A percentile compares a stretch with the other conserved stretches of the same genome.
Conservation (phyloP, 2,888 invertebrate species). For the Sinohyriopsis cumingii region DNA sequence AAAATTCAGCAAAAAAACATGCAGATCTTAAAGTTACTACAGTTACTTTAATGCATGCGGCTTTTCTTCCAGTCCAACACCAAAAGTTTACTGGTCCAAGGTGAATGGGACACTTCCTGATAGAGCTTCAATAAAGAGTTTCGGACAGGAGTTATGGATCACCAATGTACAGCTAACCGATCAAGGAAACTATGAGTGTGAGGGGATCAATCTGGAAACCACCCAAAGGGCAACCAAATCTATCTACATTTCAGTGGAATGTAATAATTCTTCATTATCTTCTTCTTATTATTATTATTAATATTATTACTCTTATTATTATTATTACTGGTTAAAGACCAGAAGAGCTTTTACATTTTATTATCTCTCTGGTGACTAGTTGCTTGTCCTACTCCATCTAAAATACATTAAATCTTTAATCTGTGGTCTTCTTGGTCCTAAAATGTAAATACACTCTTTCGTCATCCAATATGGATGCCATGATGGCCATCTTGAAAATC, state of each 20-base stretch:
- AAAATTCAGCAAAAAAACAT: too few relatives aligned
- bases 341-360: too few relatives aligned
- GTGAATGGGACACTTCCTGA: conserved; percentile 79
- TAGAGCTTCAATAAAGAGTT: conserved; percentile 80
- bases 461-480: too few relatives aligned
- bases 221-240: conserved; percentile 64
- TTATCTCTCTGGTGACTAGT: not conserved
- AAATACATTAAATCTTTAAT: too few relatives aligned
- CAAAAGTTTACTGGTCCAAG: conserved; percentile 94
- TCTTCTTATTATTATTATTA: too few relatives aligned
- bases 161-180: conserved; percentile 77
- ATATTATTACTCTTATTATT: too few relatives aligned
- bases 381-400: too few relatives aligned
- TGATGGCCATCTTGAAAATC: too few relatives aligned
- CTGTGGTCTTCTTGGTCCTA: too few relatives aligned
- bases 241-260: conserved; percentile 70
- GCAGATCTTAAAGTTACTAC: too few relatives aligned
- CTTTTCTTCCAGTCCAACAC: conserved; percentile 81
- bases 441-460: too few relatives aligned
- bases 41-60: not conserved
- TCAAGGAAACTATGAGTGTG: conserved; percentile 93
- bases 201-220: conserved; percentile 63
- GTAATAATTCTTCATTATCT: conserved; percentile 55
- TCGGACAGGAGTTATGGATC: conserved; percentile 88
- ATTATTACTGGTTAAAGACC: too few relatives aligned